A percentile compares a stretch with the other conserved stretches of the same genome.
Conservation (phyloP, 2,888 invertebrate genomes). For the Epinotia demarniana region DNA sequence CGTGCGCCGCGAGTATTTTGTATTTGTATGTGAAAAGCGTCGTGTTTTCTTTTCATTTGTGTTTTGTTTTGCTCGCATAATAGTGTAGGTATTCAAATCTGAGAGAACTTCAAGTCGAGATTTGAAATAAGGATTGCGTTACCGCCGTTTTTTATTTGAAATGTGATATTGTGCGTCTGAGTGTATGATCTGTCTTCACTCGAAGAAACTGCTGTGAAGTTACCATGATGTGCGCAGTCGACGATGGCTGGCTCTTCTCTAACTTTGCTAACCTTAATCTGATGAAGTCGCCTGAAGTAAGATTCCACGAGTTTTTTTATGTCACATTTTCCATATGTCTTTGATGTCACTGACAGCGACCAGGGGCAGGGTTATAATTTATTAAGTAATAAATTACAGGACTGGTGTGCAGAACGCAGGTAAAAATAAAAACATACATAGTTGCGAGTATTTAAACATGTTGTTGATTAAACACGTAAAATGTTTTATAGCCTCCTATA, state of each 20-base stretch:
- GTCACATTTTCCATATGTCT: too few species aligned
- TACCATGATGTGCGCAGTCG: slow-evolving; percentile 61
- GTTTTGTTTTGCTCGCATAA: not conserved
- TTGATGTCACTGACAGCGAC: slow-evolving; percentile 10
- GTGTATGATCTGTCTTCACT: not conserved
- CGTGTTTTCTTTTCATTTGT: not conserved
- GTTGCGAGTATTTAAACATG: not conserved
- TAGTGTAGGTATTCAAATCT: not conserved
- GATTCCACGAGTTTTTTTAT: slow-evolving; percentile 41
- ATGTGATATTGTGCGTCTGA: not conserved
- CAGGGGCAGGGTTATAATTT: slow-evolving; percentile 16
- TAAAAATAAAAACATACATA: slow-evolving; percentile 3
- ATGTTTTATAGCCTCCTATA: not conserved
- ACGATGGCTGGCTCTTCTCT: slow-evolving; percentile 64
- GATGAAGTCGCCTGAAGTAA: slow-evolving; percentile 61
- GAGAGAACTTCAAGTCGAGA: not conserved
- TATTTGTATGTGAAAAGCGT: not conserved
- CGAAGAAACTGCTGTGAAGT: slow-evolving; percentile 8
- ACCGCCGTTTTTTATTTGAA: not conserved
- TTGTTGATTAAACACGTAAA: not conserved
- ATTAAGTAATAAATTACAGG: slow-evolving; percentile 20
- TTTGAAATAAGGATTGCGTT: not conserved
- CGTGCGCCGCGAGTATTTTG: not conserved
- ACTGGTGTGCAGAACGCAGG: slow-evolving; percentile 5
- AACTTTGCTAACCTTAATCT: slow-evolving; percentile 60